Evolutionary conservation across 2,888 invertebrate species (phyloP).

Genomic region (Nesidiocoris tenuis): DNA sequence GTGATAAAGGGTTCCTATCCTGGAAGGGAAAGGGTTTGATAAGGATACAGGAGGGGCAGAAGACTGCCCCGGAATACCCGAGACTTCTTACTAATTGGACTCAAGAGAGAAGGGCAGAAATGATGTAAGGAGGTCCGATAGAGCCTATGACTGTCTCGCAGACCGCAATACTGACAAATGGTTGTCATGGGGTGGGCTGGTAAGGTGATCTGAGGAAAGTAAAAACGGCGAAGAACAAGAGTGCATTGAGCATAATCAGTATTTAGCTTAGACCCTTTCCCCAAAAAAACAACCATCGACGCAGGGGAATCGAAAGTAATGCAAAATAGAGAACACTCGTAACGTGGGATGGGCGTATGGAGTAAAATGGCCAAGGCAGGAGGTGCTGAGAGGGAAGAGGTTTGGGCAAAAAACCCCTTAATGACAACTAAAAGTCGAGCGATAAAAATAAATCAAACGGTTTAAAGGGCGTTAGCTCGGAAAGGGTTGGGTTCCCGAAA

Average conservation of each 20-base stretch:
- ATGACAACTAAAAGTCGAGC: conserved; percentile 51
- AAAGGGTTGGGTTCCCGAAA: conserved; percentile 45
- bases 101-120: not conserved
- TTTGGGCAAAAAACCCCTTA: conserved; percentile 50
- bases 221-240: conserved; percentile 22
- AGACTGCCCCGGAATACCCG: not conserved
- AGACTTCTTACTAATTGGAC: not conserved
- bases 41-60: not conserved
- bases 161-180: not conserved
- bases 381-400: conserved; percentile 38
- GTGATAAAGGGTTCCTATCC: not conserved
- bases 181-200: not conserved
- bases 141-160: not conserved
- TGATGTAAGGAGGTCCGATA: not conserved
- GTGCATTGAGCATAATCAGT: conserved; percentile 45
- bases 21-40: not conserved
- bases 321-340: conserved; percentile 41
- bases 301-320: conserved; percentile 17
- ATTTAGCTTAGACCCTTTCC: conserved; percentile 21
- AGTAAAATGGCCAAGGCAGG: conserved; percentile 4
- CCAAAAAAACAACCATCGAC: not conserved
- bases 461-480: conserved; percentile 46
- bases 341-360: conserved; percentile 7
- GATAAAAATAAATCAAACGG: conserved; percentile 51
- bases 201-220: not conserved